Base-by-base conservation (phyloP, 1,140 invertebrate species). In the Drosophila parvula region DNA sequence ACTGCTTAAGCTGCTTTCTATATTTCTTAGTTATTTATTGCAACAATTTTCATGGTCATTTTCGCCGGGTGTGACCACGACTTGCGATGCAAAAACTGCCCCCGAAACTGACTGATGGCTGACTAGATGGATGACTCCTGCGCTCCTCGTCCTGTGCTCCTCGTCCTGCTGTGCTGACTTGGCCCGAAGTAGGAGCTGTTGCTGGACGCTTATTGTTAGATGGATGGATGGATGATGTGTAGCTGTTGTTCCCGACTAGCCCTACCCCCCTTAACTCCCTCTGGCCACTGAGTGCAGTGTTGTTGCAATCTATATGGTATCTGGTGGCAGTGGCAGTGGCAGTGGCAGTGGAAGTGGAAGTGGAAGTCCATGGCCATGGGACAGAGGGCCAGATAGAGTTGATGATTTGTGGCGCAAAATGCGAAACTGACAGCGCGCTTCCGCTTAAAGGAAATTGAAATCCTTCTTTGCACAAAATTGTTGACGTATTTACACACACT, bases 401-500 rank as follows among this genome's bases (percentile, higher is more conserved):
- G 79, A 86, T 86, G 83, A 86, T 86, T 86, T 86, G 83, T 86
- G 76, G 83, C 73, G 76, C 83, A 86, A 86, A 86, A 86, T 86
- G 64, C 79, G 83, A 79, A 88, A 79, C 79, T 88, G 83, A 86
- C 83, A 86, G 83, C 79, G 74, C 79, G 77, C 83, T 88, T 86
- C 79, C 83, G 83, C 76, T 83, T 88, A 88, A 86, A 82, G 83
- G 83, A 86, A 86, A 86, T 86, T 86, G 83, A 86, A 86, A 86
- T 86, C 85, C 84, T 86, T 86, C 79, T 88, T 86, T 88, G 58
- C 84, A 77, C 83, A 82, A 86, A 86, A 88, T 86, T 86, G 83
- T 86, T 86, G 83, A 86, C 79, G 76, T 83, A 82, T 88, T 88
- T 88, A 83, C 83, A 81, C 79, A 73, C 60, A 76, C 69, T 63